Conservation (phyloP, 35 echinoderm and acorn worm species). For the Lytechinus variegatus region DNA sequence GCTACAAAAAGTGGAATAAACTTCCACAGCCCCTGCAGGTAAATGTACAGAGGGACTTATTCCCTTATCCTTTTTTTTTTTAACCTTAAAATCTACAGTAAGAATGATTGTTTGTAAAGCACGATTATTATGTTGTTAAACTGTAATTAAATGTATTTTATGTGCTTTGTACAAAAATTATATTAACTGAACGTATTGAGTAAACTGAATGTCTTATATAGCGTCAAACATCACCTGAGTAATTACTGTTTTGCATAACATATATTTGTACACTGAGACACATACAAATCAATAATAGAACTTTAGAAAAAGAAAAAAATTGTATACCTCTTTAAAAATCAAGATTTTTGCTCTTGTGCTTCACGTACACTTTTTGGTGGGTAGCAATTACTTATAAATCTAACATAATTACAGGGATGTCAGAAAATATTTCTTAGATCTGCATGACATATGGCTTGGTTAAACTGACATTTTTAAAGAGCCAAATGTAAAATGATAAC, state of each 20-base stretch:
- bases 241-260: neutral
- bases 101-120: neutral
- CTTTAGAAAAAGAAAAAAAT: too few species aligned
- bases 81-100: neutral
- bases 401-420: too few species aligned
- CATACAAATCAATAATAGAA: too few species aligned
- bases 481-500: too few species aligned
- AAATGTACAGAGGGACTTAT: neutral
- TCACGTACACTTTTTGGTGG: too few species aligned
- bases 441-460: too few species aligned
- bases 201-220: neutral
- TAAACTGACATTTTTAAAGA: too few species aligned
- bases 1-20: constrained; percentile 73
- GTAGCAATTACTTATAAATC: too few species aligned
- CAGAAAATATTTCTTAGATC: too few species aligned
- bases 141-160: neutral
- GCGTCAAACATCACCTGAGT: neutral
- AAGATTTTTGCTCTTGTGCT: too few species aligned
- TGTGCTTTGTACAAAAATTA: neutral
- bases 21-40: constrained; percentile 73
- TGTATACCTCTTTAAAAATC: too few species aligned
- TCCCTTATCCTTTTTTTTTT: neutral
- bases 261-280: too few species aligned
- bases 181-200: neutral
- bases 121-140: neutral